Conservation (phyloP, 2,797 vertebrate genomes). For the Myotis daubentonii region DNA sequence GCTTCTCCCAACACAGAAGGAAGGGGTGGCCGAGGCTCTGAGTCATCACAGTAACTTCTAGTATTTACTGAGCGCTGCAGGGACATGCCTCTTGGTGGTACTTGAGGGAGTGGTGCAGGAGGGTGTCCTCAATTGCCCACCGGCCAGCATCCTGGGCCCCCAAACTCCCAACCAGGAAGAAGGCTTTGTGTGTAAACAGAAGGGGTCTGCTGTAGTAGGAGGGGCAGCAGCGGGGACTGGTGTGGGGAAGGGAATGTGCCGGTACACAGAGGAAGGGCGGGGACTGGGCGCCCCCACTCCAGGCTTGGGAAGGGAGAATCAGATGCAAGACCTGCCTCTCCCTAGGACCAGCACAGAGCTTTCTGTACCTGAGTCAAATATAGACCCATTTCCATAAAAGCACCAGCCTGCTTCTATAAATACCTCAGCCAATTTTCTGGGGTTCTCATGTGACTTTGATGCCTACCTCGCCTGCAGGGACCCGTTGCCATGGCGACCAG, state of each 20-base stretch:
- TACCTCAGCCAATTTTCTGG: conserved; percentile 84
- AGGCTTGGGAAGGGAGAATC: not conserved
- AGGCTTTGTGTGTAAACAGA: not conserved
- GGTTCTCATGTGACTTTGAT: conserved; percentile 87
- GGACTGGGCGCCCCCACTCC: not conserved
- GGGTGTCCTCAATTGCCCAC: not conserved
- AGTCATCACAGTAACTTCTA: not conserved
- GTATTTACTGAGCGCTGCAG: not conserved
- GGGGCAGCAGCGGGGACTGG: not conserved
- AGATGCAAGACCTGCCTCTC: conserved; percentile 34
- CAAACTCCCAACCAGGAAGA: not conserved
- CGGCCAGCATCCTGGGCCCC: not conserved
- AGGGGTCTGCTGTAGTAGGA: not conserved
- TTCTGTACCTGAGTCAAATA: conserved; percentile 70
- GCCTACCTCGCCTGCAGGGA: conserved; percentile 83
- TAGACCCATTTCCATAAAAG: conserved; percentile 85
- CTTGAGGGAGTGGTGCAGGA: not conserved
- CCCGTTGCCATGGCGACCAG: conserved; percentile 86
- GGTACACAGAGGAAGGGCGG: not conserved
- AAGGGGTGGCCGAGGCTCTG: not conserved
- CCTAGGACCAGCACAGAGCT: conserved; percentile 65
- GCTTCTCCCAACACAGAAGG: not conserved
- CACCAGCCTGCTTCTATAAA: conserved; percentile 87
- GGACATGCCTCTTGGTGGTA: not conserved
- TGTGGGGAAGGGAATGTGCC: not conserved